These are phyloP conservation scores for Bujurquina vittata DNA, from an alignment of 2,113 vertebrate genomes.

Conservation along the genomic window DNA sequence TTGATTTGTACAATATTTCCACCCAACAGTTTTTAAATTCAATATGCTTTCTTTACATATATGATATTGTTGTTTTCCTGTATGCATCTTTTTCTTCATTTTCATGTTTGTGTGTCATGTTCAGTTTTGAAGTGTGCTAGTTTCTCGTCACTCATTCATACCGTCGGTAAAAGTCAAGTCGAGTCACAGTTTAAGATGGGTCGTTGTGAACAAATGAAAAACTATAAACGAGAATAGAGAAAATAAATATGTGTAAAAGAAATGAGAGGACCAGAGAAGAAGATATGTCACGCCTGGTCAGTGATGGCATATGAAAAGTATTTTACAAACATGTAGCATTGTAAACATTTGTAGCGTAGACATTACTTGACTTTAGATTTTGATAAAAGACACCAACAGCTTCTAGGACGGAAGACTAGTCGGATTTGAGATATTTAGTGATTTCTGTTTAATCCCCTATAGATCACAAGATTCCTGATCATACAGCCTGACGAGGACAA, in stretches of 20 bases:
- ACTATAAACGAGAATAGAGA: constrained; percentile 59
- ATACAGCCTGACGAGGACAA: constrained; percentile 54
- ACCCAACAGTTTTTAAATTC: constrained; percentile 74
- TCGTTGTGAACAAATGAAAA: constrained; percentile 72
- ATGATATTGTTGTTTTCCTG: constrained; percentile 70
- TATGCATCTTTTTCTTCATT: constrained; percentile 65
- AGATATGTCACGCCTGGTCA: constrained; percentile 68
- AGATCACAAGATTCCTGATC: constrained; percentile 56
- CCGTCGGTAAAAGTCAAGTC: constrained; percentile 85
- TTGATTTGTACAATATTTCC: constrained; percentile 78
- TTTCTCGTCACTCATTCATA: constrained; percentile 85
- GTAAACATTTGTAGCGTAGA: constrained; percentile 80
- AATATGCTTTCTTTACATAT: constrained; percentile 76
- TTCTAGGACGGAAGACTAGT: constrained; percentile 85
- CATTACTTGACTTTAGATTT: constrained; percentile 72
- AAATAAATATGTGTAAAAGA: constrained; percentile 80
- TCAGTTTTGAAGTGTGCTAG: constrained; percentile 74
- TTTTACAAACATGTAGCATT: constrained; percentile 79
- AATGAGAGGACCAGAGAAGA: constrained; percentile 75
- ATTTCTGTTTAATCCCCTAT: constrained; percentile 54
- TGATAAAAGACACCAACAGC: constrained; percentile 73
- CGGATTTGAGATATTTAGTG: constrained; percentile 67
- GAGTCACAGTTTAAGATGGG: constrained; percentile 82
- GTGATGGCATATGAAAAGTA: constrained; percentile 72
- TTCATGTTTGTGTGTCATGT: constrained; percentile 83